These are phyloP conservation scores for Barypeithes pellucidus DNA, from an alignment of 2,888 invertebrate genomes.

Conservation along the genomic window DNA sequence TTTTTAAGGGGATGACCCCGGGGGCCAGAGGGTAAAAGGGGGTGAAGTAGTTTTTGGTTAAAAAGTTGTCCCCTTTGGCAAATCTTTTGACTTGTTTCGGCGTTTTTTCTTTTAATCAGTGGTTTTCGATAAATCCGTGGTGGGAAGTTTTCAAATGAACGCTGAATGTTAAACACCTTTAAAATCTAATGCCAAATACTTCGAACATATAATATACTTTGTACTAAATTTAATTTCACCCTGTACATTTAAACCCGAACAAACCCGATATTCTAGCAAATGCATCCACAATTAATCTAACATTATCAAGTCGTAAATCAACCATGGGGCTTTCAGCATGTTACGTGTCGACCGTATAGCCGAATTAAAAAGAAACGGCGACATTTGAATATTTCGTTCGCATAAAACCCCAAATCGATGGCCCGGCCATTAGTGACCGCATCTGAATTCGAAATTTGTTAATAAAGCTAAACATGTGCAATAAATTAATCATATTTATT, in stretches of 20 bases:
- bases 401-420: conserved; percentile 44
- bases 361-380: conserved; percentile 39
- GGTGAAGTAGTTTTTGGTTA: no score
- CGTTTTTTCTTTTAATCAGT: no score
- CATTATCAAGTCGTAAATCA: conserved; percentile 46
- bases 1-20: no score
- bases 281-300: conserved; percentile 42
- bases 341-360: conserved; percentile 30
- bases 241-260: not conserved
- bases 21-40: no score
- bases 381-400: conserved; percentile 34
- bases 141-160: no score
- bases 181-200: no score
- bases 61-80: no score
- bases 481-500: conserved; percentile 46
- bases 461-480: conserved; percentile 39
- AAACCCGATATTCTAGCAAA: conserved; percentile 21
- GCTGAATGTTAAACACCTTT: no score
- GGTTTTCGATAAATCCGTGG: no score
- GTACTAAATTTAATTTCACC: conserved; percentile 5
- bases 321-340: conserved; percentile 41
- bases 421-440: conserved; percentile 37
- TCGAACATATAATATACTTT: no score
- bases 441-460: conserved; percentile 47
- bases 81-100: no score